Base-by-base conservation (phyloP, 2,113 vertebrate species). In the Sinocyclocheilus maitianheensis region DNA sequence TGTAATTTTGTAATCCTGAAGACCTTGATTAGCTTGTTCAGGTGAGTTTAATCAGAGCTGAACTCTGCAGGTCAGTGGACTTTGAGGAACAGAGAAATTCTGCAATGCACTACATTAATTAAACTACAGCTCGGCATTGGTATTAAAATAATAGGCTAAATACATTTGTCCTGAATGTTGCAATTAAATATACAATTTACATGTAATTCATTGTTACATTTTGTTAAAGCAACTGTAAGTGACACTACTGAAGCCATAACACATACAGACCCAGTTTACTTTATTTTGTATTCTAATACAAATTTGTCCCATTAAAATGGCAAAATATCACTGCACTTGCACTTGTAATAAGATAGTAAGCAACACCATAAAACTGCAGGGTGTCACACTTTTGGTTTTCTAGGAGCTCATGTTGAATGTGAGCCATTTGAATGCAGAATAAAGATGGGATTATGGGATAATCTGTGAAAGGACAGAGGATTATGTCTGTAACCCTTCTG, bases 361-460 rank as follows among this genome's bases (percentile, higher is more conserved):
- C 55, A 34, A 37, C 34, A 53, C 16, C 2, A 53, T 5, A 4
- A 2, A 58, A 62, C 20, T 75, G 30, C 30, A 43, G 10, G 10
- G 10, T 16, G 53, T 63, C 16, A n/a, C 51, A 30, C 58, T 13
- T 74, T 76, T 86, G 76, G 48, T 75, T 76, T 77, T 62, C 30
- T 34, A 55, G 34, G 40, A 76, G 69, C 18, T 55, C 26, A 34
- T 69, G 55, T 63, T 69, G 62, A 84, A 88, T 85, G 77, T 87
- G 84, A 71, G 83, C 63, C 85, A 78, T 74, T 88, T 81, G 51
- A 83, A 58, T 83, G 40, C 55, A 78, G 20, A 79, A 82, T 85
- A 86, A 88, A 88, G 67, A 74, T 85, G 71, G 83, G 87, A 78
- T 86, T 87, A 84, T 62, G 13, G 65, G 84, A 81, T 91, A 88